Evolutionary conservation across 2,797 vertebrate genomes (phyloP), one percentile per base, ranked within the genome.

Genomic region (Sebastes kiyomatsui): DNA sequence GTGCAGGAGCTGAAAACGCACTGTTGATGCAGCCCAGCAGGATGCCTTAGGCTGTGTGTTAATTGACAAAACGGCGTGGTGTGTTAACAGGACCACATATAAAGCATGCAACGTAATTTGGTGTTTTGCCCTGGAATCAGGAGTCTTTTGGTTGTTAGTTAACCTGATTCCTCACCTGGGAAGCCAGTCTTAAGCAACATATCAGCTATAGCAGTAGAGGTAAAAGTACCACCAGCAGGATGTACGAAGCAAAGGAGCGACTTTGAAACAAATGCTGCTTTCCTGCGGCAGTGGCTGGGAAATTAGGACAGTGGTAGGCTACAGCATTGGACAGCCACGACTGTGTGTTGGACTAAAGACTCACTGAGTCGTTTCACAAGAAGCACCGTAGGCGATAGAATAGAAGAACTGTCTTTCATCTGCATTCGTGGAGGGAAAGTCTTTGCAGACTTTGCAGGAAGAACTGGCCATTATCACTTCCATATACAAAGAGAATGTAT

Each of bases 381-480:
- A 59, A 68, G 23, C 54, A 68, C 59, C 64, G 32, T 3, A 27
- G 46, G 79, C 66, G 28, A 32, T 2, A 13, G 60, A 77, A 54
- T 8, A 54, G 59, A 35, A 28, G 35, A 49, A 2, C 22, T 20
- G n/a, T 52, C 16, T 60, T 70, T 69, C 3, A 67, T 71, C 22
- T 75, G 66, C 27, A 7, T 60, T 4, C 16, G 11, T 14, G 32
- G 28, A 5, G 28, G 9, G 7, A 65, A 83, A 67, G 49, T 33
- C 28, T 38, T 46, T 75, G 23, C 28, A 77, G 33, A 42, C 56
- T 60, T 59, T 38, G 55, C 67, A 12, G n/a, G 35, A 49, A 69
- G 42, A 67, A 13, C 30, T 28, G 72, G 75, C 42, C 69, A 60
- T 75, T 72, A 82, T 75, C 64, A 46, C 60, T 69, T 58, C 33